A percentile compares a stretch with the other conserved stretches of the same genome.
Conservation (phyloP, 2,888 invertebrate genomes). For the Troilus luridus region DNA sequence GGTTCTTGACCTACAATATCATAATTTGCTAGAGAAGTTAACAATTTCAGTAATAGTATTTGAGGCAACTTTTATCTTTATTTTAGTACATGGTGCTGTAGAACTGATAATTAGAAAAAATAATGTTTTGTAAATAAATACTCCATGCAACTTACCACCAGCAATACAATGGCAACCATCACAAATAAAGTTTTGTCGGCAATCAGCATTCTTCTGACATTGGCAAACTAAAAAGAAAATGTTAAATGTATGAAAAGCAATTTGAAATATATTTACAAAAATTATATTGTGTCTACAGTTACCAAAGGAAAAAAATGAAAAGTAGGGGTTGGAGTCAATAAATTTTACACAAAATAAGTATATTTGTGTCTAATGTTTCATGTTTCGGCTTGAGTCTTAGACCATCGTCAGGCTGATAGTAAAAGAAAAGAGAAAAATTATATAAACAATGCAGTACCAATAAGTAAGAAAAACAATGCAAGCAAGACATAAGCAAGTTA, state of each 20-base stretch:
- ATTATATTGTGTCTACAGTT: background rate
- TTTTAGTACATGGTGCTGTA: background rate
- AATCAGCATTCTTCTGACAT: slow-evolving; percentile 80
- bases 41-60: background rate
- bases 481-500: too few relatives aligned
- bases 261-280: background rate
- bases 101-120: background rate
- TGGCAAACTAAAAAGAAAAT: slow-evolving; percentile 74
- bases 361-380: too few relatives aligned
- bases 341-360: too few relatives aligned
- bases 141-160: slow-evolving; percentile 60
- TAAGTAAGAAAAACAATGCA: too few relatives aligned
- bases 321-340: background rate
- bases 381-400: too few relatives aligned
- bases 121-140: background rate
- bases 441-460: too few relatives aligned
- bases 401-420: too few relatives aligned
- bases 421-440: too few relatives aligned
- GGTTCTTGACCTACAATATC: slow-evolving; percentile 30
- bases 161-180: slow-evolving; percentile 80
- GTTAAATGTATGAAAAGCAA: background rate
- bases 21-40: background rate
- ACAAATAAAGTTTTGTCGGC: slow-evolving; percentile 74
- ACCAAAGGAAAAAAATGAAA: background rate
- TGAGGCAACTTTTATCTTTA: background rate